These are phyloP conservation scores for Neodontobutis hainanensis DNA, from an alignment of 2,113 vertebrate species.

Conservation along the genomic window DNA sequence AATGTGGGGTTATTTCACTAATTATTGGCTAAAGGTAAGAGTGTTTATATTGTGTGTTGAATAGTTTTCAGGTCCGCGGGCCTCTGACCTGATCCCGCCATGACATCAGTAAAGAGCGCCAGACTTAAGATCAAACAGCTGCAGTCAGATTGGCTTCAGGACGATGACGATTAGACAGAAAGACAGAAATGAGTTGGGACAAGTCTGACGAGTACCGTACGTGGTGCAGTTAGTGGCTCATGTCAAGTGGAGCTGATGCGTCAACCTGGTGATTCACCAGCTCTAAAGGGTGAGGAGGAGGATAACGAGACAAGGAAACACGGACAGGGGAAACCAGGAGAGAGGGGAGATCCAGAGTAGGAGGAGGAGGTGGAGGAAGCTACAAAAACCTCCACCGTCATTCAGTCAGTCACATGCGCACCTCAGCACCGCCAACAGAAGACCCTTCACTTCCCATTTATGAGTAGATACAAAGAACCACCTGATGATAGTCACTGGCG, in stretches of 20 bases:
- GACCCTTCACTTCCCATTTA: background rate
- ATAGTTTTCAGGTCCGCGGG: conserved; percentile 19
- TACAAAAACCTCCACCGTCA: conserved; percentile 74
- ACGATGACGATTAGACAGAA: conserved; percentile 36
- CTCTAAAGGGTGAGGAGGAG: conserved; percentile 51
- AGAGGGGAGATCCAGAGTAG: conserved; percentile 31
- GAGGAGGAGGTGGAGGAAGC: conserved; percentile 49
- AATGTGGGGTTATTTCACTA: background rate
- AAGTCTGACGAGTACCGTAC: conserved; percentile 58
- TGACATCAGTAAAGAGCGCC: conserved; percentile 34
- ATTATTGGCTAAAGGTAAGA: background rate
- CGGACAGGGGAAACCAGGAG: conserved; percentile 34
- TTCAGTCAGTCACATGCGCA: conserved; percentile 72
- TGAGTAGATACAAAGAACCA: background rate
- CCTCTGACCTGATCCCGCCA: conserved; percentile 29
- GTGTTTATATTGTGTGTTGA: conserved; percentile 10
- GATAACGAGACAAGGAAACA: conserved; percentile 48
- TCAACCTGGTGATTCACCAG: conserved; percentile 76
- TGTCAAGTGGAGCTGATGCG: conserved; percentile 68
- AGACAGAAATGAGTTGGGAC: conserved; percentile 66
- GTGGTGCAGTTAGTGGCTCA: conserved; percentile 56
- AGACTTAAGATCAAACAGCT: conserved; percentile 67
- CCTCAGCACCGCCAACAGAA: conserved; percentile 37
- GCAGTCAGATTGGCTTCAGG: conserved; percentile 21
- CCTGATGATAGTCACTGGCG: background rate